These are phyloP conservation scores for Malurus leucopterus DNA, from an alignment of 2,797 vertebrate species.

Conservation along the genomic window DNA sequence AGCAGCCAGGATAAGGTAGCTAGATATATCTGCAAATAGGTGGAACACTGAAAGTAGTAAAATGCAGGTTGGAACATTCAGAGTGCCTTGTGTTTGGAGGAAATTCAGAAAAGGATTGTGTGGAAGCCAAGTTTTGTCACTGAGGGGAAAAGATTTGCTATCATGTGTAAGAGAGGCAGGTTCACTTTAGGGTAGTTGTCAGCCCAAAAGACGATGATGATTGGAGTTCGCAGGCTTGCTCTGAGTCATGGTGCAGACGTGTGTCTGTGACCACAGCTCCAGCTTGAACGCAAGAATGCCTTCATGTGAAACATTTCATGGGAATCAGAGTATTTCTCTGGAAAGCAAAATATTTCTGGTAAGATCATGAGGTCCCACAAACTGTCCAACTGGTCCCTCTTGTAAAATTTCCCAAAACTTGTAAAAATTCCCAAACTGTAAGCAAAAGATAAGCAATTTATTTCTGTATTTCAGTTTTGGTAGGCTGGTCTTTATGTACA, in stretches of 20 bases:
- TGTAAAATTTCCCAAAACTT: neutral
- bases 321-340: neutral
- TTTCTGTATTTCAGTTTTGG: neutral
- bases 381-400: neutral
- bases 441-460: neutral
- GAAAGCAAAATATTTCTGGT: neutral
- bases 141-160: neutral
- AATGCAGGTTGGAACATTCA: neutral
- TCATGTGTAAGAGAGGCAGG: neutral
- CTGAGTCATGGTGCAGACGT: rapidly evolving
- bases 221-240: neutral
- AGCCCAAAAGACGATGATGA: neutral
- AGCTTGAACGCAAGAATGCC: neutral
- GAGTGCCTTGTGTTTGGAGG: rapidly evolving
- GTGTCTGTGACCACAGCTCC: neutral
- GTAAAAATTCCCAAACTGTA: neutral
- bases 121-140: neutral
- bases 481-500: neutral
- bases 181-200: neutral
- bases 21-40: neutral
- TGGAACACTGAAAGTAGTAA: neutral
- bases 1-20: conserved; percentile 20
- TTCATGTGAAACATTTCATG: neutral
- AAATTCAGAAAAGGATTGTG: neutral
- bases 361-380: neutral